Conservation (phyloP, 1,140 invertebrate genomes). For the Formica exsecta region DNA sequence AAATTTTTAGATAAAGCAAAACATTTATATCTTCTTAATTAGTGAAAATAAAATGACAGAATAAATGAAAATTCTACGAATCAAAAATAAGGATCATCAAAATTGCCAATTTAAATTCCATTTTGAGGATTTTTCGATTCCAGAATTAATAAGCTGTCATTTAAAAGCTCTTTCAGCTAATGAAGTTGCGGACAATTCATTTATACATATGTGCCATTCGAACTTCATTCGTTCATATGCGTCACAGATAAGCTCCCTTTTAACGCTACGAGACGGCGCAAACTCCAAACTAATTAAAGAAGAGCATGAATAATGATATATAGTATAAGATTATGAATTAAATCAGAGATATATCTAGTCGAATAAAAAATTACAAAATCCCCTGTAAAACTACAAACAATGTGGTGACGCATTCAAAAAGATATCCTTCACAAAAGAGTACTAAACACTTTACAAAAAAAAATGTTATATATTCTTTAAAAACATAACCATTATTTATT, state of each 20-base stretch:
- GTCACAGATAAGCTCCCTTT: conserved; percentile 30
- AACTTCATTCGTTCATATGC: conserved; percentile 1
- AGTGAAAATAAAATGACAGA: neutral
- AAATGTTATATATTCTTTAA: neutral
- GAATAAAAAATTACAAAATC: neutral
- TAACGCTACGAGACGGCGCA: conserved; percentile 23
- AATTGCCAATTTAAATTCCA: neutral
- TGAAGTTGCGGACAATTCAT: conserved; percentile 11
- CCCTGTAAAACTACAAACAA: neutral
- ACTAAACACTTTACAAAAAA: neutral
- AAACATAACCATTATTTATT: neutral
- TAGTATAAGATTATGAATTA: conserved; percentile 1
- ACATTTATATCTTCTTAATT: conserved; percentile 26
- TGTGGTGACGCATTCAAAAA: neutral
- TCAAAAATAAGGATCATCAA: neutral
- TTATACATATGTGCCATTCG: conserved; percentile 13
- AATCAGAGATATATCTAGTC: neutral
- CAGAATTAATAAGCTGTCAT: conserved; percentile 5
- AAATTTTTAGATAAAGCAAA: neutral
- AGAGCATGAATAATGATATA: neutral
- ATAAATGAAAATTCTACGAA: neutral
- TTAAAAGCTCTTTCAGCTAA: neutral
- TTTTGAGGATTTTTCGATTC: neutral
- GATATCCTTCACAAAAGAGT: neutral
- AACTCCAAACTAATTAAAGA: conserved; percentile 34